Base-by-base conservation (phyloP, 2,113 vertebrate genomes). In the Callipepla californica region DNA sequence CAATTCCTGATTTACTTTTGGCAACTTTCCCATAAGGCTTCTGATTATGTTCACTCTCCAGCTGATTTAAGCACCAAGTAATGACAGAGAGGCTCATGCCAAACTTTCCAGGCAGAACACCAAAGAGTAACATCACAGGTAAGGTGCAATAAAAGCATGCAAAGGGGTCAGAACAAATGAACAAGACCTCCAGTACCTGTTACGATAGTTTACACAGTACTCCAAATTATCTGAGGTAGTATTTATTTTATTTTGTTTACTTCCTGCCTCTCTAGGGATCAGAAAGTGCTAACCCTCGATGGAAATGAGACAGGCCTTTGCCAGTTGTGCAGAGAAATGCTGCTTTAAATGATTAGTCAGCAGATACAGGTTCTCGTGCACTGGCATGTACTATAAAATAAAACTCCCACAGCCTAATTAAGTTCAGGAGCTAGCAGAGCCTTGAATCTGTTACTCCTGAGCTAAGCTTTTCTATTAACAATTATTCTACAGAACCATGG, bases 201-300 rank as follows among this genome's bases (percentile, higher is more conserved):
- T 83, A 14, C 13, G 36, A 73, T 55, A 87, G 44, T 82, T 78
- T 83, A 62, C 77, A 88, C 77, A 88, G 55, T 90, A 30, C 17
- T 40, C 36, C 15, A 12, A 94, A 77, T 94, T 92, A 97, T n/a
- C 80, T 90, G 50, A 94, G 96, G 53, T 44, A 6, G 25, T 80
- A 87, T 59, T 26, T 62, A 7, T 18, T 57, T 28, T 63, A 7
- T 13, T 61, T 36, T 51, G 50, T 51, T 32, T 69, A 22, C 58
- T 38, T 82, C 74, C 63, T 92, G 34, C 36, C 59, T 87, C 38
- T 92, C 72, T 85, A 89, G 62, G 42, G 26, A 89, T 58, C 80
- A 89, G 66, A 36, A 94, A 81, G 30, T 19, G 25, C 45, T 95
- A 87, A 84, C 62, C 69, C 51, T 91, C 81, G 53, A 26, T n/a